Conservation (phyloP, 2,113 vertebrate species). For the Engystomops pustulosus region DNA sequence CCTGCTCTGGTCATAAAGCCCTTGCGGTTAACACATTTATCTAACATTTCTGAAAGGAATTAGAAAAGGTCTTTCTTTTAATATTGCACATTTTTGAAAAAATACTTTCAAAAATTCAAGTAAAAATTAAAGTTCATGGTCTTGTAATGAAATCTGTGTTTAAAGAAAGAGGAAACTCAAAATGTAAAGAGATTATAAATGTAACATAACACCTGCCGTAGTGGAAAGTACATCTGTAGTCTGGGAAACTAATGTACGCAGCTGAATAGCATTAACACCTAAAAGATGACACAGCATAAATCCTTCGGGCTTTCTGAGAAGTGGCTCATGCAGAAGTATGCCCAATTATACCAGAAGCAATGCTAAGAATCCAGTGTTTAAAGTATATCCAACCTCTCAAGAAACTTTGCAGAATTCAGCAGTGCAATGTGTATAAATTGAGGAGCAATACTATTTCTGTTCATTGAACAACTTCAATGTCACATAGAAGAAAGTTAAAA, state of each 20-base stretch:
- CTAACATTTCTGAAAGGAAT: conserved; percentile 65
- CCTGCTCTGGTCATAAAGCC: conserved; percentile 85
- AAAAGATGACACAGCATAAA: not conserved
- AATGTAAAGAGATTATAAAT: conserved; percentile 1
- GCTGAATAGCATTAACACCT: not conserved
- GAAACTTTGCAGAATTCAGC: too few species aligned
- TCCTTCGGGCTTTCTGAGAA: too few species aligned
- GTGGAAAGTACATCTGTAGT: conserved; percentile 1
- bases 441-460: too few species aligned
- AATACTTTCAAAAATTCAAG: conserved; percentile 66
- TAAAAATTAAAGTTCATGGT: conserved; percentile 60
- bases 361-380: too few species aligned
- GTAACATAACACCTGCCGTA: conserved; percentile 1
- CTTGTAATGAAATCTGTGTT: conserved; percentile 68
- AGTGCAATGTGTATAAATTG: too few species aligned
- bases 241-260: not conserved
- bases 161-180: conserved; percentile 61
- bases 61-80: conserved; percentile 68
- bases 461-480: too few species aligned
- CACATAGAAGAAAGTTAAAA: too few species aligned
- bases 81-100: conserved; percentile 78
- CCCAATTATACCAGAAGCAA: too few species aligned
- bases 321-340: too few species aligned
- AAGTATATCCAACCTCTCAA: too few species aligned
- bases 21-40: conserved; percentile 74